Evolutionary conservation across 2,113 vertebrate genomes (phyloP).

Genomic region (Zosterops lateralis): DNA sequence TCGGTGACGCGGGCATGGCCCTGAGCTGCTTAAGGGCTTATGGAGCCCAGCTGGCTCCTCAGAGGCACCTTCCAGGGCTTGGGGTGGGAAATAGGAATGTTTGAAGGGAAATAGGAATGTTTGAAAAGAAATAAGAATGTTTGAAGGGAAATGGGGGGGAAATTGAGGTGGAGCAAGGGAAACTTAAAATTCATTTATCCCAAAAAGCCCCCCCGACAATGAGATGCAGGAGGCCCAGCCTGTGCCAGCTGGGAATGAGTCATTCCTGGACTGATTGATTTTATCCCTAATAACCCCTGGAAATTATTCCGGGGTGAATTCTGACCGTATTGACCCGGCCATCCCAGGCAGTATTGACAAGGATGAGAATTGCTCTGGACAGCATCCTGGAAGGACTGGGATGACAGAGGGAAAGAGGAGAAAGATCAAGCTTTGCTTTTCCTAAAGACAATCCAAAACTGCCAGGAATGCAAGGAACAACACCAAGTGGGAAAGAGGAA

Average conservation of each 20-base stretch:
- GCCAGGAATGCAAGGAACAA: background rate
- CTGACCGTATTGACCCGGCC: background rate
- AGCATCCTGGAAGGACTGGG: background rate
- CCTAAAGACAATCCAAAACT: background rate
- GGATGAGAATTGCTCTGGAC: background rate
- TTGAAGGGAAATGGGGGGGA: background rate
- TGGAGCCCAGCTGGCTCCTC: conserved; percentile 5
- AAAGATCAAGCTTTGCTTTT: background rate
- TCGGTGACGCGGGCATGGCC: background rate
- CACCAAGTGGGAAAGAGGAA: background rate
- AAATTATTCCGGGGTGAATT: conserved; percentile 9
- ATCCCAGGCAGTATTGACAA: background rate
- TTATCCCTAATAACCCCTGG: background rate
- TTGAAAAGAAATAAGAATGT: background rate
- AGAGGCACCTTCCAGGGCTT: background rate
- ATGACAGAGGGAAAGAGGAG: accelerated
- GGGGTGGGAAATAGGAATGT: background rate
- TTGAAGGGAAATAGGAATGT: background rate
- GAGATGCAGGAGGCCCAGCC: background rate
- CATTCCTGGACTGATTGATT: background rate
- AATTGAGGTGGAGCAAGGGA: background rate
- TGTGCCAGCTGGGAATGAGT: background rate
- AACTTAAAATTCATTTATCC: background rate
- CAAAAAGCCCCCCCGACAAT: accelerated
- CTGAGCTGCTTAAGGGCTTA: conserved; percentile 52